Evolutionary conservation across 1,140 invertebrate species (phyloP), one percentile per base, ranked within the genome.

Genomic region (Rhyzopertha dominica): DNA sequence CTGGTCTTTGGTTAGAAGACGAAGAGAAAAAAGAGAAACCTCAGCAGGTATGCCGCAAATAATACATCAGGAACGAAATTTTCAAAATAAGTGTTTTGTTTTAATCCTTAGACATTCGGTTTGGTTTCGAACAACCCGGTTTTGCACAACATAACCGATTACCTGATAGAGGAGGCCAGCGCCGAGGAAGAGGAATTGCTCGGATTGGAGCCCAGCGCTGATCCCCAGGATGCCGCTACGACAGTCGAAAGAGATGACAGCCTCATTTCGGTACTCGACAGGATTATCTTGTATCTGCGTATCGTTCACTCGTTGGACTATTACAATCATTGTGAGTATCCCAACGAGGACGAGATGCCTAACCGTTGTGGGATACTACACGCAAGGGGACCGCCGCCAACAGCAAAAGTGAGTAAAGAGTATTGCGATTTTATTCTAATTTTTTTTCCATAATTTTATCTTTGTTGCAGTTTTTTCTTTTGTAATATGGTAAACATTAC

Each of bases 261-360:
- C 20, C 60, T 94, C 13, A 73, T 89, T 8, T 78, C 78, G 53
- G 90, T 93, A 51, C 51, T 76, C 19, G 79, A 80, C 62, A 70
- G 84, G 23, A 76, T 99, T 26, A 79, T 99, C 22, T 68, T 98
- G 7, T 99, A 99, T 66, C 70, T 99, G 48, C 80, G 97, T 23
- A 81, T 99, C 30, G 97, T 99, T 0, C 95, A 99, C 71, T 98
- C 95, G 0, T 87, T 99, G 30, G 97, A 99, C 70, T 99, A 95
- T 65, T 99, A 99, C 66, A 97, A 95, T 71, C 91, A 95, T 58
- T 94, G 90, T 59, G 95, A 99, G 61, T 99, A 99, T 74, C 92
- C 95, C 0, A 96, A 97, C 63, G 97, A 99, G 72, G 96, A 99
- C 69, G 95, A 97, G 65, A 99, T 99, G 96, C 97, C 97, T 0